These are phyloP conservation scores for Andrena fulva DNA, from an alignment of 2,888 invertebrate genomes.

Conservation along the genomic window DNA sequence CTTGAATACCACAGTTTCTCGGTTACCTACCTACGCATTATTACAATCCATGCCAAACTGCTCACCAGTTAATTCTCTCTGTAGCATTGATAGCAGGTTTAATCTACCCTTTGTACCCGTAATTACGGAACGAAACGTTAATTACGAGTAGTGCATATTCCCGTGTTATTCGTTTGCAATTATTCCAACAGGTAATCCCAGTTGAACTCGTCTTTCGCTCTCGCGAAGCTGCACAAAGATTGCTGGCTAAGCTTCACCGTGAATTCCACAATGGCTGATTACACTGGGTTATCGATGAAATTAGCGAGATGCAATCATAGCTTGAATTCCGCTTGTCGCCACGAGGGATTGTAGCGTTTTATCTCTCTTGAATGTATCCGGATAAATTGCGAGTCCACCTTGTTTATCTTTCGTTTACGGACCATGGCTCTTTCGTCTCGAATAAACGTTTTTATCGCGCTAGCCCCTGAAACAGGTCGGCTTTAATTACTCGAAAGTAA, in stretches of 20 bases:
- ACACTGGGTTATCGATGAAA: slow-evolving; percentile 22
- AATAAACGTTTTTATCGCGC: slow-evolving; percentile 42
- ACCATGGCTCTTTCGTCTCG: slow-evolving; percentile 24
- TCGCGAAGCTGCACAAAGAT: not conserved
- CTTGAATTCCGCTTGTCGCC: slow-evolving; percentile 1
- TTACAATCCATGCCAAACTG: no score
- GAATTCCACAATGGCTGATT: slow-evolving; percentile 20
- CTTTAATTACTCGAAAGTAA: slow-evolving; percentile 55
- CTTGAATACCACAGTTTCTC: no score
- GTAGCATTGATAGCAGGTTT: no score
- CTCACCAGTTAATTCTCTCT: no score
- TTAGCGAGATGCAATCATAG: slow-evolving; percentile 6
- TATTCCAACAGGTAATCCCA: not conserved
- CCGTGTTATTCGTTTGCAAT: not conserved
- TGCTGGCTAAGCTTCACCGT: not conserved
- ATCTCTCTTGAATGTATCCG: slow-evolving; percentile 38
- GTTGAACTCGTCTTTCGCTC: not conserved
- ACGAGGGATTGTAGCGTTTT: slow-evolving; percentile 10
- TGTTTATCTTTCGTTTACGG: slow-evolving; percentile 43
- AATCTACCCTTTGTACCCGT: no score
- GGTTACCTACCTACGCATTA: no score
- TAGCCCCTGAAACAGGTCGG: slow-evolving; percentile 25
- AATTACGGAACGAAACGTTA: no score
- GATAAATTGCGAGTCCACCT: slow-evolving; percentile 37
- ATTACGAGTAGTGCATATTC: not conserved